Evolutionary conservation across 2,888 invertebrate species (phyloP).

Genomic region (Corythucha ciliata): DNA sequence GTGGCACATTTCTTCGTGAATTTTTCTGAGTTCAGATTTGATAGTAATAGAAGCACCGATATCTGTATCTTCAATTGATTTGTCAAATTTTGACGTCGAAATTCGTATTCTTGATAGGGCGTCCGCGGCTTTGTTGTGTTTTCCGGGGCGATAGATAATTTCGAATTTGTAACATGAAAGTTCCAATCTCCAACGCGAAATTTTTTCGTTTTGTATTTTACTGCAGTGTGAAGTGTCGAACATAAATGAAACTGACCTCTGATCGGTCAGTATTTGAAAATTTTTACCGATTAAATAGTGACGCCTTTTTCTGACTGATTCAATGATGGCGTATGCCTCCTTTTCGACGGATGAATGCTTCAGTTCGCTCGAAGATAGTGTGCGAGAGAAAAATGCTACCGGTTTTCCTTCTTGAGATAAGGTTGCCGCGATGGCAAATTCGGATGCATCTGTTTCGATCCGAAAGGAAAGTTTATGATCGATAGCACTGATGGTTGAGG

Average conservation of each 20-base stretch:
- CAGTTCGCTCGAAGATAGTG: constrained; percentile 3
- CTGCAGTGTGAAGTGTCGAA: constrained; percentile 11
- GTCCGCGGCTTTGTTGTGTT: constrained; percentile 27
- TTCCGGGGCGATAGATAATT: constrained; percentile 1
- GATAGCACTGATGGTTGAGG: neutral
- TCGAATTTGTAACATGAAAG: constrained; percentile 13
- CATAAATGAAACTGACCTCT: constrained; percentile 4
- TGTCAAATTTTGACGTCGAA: constrained; percentile 5
- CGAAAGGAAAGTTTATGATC: neutral
- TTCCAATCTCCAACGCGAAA: constrained; percentile 17
- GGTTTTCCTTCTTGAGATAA: constrained; percentile 1
- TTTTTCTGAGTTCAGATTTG: constrained; percentile 10
- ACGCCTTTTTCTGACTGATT: neutral
- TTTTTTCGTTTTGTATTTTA: constrained; percentile 18
- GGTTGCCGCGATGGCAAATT: constrained; percentile 11
- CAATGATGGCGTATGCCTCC: neutral
- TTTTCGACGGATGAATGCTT: neutral
- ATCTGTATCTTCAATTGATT: too few relatives aligned
- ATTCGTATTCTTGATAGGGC: constrained; percentile 26
- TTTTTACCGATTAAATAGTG: neutral
- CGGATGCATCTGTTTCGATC: constrained; percentile 3
- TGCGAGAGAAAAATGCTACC: constrained; percentile 17
- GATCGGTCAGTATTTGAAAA: constrained; percentile 21
- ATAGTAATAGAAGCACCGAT: too few relatives aligned
- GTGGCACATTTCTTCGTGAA: constrained; percentile 28